Percentiles rank a stretch among this genome's conserved stretches.
phyloP scores from a whole-genome alignment of 2,888 invertebrate species.

The Chromoteleia sp. region DNA sequence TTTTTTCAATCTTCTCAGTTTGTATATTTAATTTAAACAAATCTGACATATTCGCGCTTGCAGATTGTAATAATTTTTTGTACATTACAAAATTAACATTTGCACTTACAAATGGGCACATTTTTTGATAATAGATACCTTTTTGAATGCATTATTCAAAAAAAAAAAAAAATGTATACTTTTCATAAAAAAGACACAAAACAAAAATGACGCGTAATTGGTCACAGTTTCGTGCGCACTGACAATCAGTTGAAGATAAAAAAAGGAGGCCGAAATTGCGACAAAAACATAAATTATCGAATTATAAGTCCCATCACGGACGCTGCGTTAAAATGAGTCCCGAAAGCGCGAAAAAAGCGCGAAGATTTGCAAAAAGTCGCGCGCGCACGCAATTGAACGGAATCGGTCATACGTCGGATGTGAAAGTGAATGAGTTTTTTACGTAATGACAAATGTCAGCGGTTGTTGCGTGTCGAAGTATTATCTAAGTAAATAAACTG shows the following conservation, averaged over 20 bases:
- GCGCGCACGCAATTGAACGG: slow-evolving; percentile 16
- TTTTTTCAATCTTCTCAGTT: no score
- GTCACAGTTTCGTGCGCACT: neutral
- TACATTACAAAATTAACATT: no score
- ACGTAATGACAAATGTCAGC: slow-evolving; percentile 46
- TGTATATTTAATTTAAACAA: no score
- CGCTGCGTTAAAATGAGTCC: neutral
- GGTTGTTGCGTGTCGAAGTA: slow-evolving; percentile 12
- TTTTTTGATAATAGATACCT: no score
- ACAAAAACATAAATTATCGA: neutral
- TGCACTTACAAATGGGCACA: no score
- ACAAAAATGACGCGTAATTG: neutral
- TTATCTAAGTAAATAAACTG: slow-evolving; percentile 47
- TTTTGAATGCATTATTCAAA: no score
- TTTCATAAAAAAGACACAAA: no score
- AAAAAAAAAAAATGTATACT: neutral
- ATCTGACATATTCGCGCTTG: no score
- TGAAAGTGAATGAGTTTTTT: slow-evolving; percentile 60
- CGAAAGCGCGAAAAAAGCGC: slow-evolving; percentile 12
- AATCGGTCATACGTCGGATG: slow-evolving; percentile 34
- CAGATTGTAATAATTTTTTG: no score
- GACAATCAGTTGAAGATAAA: neutral
- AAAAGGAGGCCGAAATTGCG: neutral
- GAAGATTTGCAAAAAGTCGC: slow-evolving; percentile 35
- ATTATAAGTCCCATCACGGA: slow-evolving; percentile 8